Evolutionary conservation across 2,113 vertebrate genomes (phyloP).

Genomic region (Rhynchomys soricoides): DNA sequence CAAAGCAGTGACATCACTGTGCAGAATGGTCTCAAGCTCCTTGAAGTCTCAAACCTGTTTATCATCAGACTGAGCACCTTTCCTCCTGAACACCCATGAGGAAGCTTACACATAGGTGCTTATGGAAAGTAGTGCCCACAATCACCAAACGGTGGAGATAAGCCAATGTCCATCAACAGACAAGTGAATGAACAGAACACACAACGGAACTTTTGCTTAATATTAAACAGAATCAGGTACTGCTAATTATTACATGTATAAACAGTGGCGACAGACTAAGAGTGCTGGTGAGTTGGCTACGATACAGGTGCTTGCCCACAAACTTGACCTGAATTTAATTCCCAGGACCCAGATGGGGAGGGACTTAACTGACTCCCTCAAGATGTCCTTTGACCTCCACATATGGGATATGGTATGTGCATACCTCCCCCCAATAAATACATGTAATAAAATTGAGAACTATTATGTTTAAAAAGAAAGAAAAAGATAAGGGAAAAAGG

Average conservation of each 20-base stretch:
- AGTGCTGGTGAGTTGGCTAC: neutral
- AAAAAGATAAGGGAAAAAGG: neutral
- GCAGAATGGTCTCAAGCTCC: neutral
- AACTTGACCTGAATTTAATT: neutral
- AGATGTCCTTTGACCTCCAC: neutral
- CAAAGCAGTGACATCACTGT: neutral
- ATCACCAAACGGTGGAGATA: neutral
- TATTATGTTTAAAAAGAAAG: neutral
- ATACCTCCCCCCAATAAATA: neutral
- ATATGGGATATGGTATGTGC: neutral
- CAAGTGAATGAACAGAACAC: conserved; percentile 14
- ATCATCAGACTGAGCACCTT: neutral
- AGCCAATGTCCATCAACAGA: neutral
- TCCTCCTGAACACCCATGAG: neutral
- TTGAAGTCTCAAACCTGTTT: neutral
- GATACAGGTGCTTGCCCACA: neutral
- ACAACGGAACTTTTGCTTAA: too few species aligned
- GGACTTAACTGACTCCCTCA: neutral
- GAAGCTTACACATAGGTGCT: neutral
- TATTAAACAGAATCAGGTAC: neutral
- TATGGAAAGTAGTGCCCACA: neutral
- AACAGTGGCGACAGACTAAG: neutral
- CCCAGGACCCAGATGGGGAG: neutral
- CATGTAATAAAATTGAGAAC: neutral
- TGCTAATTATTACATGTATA: neutral